Evolutionary conservation across 2,113 vertebrate genomes (phyloP).

Genomic region (Tragelaphus buxtoni): DNA sequence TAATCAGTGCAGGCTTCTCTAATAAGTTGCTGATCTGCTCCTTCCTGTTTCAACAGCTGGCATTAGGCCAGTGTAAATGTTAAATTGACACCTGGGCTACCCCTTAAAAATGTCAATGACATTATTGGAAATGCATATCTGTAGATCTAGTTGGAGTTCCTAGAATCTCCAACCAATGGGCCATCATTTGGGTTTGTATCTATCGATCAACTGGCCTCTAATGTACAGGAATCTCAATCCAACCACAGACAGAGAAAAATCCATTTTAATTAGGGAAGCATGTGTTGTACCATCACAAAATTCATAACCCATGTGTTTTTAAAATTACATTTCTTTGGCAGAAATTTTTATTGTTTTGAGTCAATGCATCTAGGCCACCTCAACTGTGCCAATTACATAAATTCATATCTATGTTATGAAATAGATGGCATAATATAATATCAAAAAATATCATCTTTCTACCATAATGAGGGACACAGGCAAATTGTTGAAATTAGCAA

Average conservation of each 20-base stretch:
- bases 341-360: slow-evolving; percentile 20
- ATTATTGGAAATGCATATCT: not conserved
- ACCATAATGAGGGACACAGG: not conserved
- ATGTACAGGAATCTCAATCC: not conserved
- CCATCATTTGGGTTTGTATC: not conserved
- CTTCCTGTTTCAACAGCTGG: not conserved
- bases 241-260: not conserved
- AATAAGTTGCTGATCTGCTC: not conserved
- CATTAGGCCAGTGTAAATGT: not conserved
- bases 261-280: not conserved
- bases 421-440: not conserved
- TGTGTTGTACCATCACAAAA: slow-evolving; percentile 17
- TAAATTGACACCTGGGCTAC: slow-evolving; percentile 8
- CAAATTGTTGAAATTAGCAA: not conserved
- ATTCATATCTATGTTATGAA: not conserved
- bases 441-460: slow-evolving; percentile 28
- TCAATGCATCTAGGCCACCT: not conserved
- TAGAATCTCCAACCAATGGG: not conserved
- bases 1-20: not conserved
- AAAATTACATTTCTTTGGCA: not conserved
- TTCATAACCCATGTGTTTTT: not conserved
- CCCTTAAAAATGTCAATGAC: slow-evolving; percentile 30
- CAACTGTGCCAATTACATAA: not conserved
- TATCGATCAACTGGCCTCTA: not conserved
- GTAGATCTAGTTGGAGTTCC: not conserved